Percentiles rank a stretch among this genome's conserved stretches.
These are phyloP conservation scores for Lepus timidus DNA, from an alignment of 2,113 vertebrate species.

Conservation along the genomic window DNA sequence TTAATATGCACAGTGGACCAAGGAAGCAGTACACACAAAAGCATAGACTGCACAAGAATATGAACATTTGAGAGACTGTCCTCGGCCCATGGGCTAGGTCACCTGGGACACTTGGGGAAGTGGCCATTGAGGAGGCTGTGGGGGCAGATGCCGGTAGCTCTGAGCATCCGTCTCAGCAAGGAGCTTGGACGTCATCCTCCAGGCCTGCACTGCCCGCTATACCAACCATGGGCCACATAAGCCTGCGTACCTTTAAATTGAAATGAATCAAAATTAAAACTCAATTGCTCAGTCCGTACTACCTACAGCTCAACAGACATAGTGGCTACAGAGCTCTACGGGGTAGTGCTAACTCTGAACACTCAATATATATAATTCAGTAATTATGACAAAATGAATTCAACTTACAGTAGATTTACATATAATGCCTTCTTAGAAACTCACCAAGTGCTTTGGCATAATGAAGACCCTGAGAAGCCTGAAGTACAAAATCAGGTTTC, in stretches of 20 bases:
- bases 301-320: background rate
- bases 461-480: background rate
- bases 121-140: background rate
- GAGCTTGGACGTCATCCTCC: background rate
- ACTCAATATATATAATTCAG: background rate
- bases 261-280: background rate
- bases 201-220: background rate
- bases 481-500: background rate
- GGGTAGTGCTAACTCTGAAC: background rate
- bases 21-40: background rate
- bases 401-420: background rate
- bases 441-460: background rate
- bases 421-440: background rate
- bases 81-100: background rate
- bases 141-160: background rate
- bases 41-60: background rate
- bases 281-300: background rate
- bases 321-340: background rate
- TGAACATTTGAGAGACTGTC: no score
- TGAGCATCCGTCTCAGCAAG: background rate
- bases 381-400: background rate
- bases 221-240: background rate
- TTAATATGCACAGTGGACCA: background rate
- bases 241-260: background rate
- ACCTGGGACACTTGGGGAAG: background rate